A percentile compares a stretch with the other conserved stretches of the same genome.
Conservation (phyloP, 2,113 vertebrate species). For the Scopus umbretta region DNA sequence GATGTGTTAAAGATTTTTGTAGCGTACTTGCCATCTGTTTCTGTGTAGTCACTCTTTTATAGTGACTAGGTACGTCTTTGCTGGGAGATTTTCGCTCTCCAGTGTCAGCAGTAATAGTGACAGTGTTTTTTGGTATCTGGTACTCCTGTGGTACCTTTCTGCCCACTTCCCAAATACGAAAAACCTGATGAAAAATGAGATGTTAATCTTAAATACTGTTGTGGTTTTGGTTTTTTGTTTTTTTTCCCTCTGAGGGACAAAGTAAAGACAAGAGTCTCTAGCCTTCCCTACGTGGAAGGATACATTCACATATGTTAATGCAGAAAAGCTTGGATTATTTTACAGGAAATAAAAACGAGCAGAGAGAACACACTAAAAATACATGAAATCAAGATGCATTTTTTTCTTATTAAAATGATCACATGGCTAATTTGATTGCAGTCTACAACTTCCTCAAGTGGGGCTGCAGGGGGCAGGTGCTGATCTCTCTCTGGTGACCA, state of each 20-base stretch:
- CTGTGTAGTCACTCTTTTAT: neutral
- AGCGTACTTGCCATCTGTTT: constrained; percentile 16
- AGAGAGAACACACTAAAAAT: neutral
- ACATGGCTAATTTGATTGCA: neutral
- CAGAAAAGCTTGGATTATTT: neutral
- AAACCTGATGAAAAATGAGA: neutral
- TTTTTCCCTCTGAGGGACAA: neutral
- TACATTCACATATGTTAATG: neutral
- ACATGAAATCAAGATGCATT: neutral
- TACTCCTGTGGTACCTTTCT: neutral
- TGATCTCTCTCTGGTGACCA: neutral
- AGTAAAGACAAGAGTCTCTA: neutral
- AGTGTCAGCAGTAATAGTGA: neutral
- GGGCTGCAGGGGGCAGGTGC: neutral
- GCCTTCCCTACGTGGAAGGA: neutral
- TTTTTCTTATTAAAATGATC: neutral
- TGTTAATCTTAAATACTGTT: neutral
- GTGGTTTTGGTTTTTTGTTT: neutral
- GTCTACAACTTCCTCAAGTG: neutral
- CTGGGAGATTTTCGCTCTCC: neutral
- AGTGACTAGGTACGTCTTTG: neutral
- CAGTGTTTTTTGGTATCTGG: neutral
- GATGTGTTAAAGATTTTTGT: constrained; percentile 22
- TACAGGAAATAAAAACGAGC: neutral
- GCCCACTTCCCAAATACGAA: neutral